phyloP scores from a whole-genome alignment of 1,140 invertebrate species.

The Bombus ignitus region DNA sequence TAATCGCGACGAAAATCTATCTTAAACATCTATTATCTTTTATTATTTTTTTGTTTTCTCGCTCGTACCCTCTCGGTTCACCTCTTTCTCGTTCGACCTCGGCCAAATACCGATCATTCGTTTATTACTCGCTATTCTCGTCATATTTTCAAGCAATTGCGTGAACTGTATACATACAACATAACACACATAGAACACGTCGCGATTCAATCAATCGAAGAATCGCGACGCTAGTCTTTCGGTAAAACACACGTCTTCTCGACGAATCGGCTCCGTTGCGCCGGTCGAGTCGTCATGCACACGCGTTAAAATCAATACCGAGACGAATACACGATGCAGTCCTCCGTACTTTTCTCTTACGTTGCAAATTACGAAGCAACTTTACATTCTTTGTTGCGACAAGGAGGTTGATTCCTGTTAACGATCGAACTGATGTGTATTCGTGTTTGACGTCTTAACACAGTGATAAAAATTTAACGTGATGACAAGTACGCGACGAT shows the following conservation, averaged over 20 bases:
- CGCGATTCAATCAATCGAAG: background rate
- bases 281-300: background rate
- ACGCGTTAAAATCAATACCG: conserved; percentile 19
- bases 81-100: background rate
- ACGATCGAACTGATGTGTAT: background rate
- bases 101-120: too few species aligned
- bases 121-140: background rate
- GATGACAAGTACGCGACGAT: background rate
- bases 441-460: background rate
- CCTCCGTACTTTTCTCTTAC: too few species aligned
- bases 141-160: background rate
- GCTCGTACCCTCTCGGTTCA: background rate
- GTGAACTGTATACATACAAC: conserved; percentile 23
- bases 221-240: conserved; percentile 12
- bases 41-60: conserved; percentile 6
- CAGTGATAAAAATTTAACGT: conserved; percentile 42
- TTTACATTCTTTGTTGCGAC: background rate
- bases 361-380: conserved; percentile 2
- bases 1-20: conserved; percentile 48
- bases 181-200: background rate
- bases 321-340: conserved; percentile 26
- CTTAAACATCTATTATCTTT: conserved; percentile 24
- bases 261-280: background rate
- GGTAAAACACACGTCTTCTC: conserved; percentile 1
- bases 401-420: too few species aligned